Percentiles rank a stretch among this genome's conserved stretches.
These are phyloP conservation scores for Cyclophora albipunctata DNA, from an alignment of 2,888 invertebrate species.

Conservation along the genomic window DNA sequence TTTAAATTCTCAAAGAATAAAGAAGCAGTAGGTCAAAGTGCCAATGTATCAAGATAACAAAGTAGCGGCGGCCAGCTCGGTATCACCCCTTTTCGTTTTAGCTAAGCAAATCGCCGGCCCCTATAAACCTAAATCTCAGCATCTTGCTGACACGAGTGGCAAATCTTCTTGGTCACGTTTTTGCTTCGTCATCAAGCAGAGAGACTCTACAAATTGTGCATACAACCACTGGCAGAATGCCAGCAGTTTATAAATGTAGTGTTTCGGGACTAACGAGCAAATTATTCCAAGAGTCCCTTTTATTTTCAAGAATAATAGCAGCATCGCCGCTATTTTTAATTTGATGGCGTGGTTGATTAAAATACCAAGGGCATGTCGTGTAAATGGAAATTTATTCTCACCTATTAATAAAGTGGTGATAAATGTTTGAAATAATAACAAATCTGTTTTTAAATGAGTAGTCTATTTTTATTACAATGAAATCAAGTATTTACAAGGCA, in stretches of 20 bases:
- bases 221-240: slow-evolving; percentile 45
- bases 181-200: slow-evolving; percentile 43
- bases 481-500: no score
- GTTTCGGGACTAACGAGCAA: slow-evolving; percentile 50
- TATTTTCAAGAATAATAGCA: slow-evolving; percentile 17
- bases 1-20: no score
- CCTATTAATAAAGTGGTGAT: no score
- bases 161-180: slow-evolving; percentile 51
- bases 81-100: neutral
- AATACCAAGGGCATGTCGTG: neutral
- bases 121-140: slow-evolving; percentile 16
- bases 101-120: neutral
- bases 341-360: slow-evolving; percentile 1
- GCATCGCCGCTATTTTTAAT: slow-evolving; percentile 6
- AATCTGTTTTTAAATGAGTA: no score
- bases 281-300: slow-evolving; percentile 32
- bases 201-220: slow-evolving; percentile 52
- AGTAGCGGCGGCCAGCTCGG: no score
- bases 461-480: no score
- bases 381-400: neutral
- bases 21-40: no score
- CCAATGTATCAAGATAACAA: no score
- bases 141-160: slow-evolving; percentile 28
- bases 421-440: no score
- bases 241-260: slow-evolving; percentile 62